Percentiles rank a stretch among this genome's conserved stretches.
Conservation (phyloP, 2,888 invertebrate genomes). For the Mantis religiosa region DNA sequence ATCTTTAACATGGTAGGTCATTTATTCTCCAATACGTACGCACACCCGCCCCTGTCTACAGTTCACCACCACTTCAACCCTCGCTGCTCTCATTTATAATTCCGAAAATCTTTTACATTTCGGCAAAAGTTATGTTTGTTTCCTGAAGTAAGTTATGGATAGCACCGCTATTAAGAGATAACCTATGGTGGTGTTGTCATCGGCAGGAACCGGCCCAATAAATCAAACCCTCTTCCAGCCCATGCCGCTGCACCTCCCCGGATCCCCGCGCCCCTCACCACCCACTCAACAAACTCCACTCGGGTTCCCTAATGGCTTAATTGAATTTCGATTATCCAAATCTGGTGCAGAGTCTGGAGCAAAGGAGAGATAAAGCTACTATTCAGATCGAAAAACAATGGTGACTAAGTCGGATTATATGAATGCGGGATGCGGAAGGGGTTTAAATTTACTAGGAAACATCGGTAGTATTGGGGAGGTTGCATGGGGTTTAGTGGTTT, state of each 20-base stretch:
- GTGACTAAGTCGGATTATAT: slow-evolving; percentile 14
- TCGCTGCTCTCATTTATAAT: slow-evolving; percentile 9
- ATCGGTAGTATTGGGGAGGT: neutral
- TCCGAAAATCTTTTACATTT: slow-evolving; percentile 17
- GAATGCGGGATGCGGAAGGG: neutral
- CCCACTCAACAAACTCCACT: slow-evolving; percentile 30
- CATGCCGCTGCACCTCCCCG: slow-evolving; percentile 2
- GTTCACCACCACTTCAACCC: neutral
- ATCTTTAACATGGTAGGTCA: slow-evolving; percentile 13
- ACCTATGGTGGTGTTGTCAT: slow-evolving; percentile 30
- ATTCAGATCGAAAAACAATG: slow-evolving; percentile 27
- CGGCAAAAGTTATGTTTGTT: slow-evolving; percentile 28
- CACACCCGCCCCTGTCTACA: neutral
- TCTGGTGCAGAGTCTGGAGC: slow-evolving; percentile 35
- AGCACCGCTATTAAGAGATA: slow-evolving; percentile 26
- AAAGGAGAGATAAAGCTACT: slow-evolving; percentile 25
- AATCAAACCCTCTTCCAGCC: slow-evolving; percentile 27
- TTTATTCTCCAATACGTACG: neutral
- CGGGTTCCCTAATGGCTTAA: slow-evolving; percentile 42
- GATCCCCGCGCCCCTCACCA: slow-evolving; percentile 18
- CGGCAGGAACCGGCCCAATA: slow-evolving; percentile 28
- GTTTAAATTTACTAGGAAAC: neutral
- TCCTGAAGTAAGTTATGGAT: slow-evolving; percentile 19
- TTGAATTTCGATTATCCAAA: slow-evolving; percentile 46
- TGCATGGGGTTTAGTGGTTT: neutral